Evolutionary conservation across 2,113 vertebrate genomes (phyloP).

Genomic region (Zosterops japonicus): DNA sequence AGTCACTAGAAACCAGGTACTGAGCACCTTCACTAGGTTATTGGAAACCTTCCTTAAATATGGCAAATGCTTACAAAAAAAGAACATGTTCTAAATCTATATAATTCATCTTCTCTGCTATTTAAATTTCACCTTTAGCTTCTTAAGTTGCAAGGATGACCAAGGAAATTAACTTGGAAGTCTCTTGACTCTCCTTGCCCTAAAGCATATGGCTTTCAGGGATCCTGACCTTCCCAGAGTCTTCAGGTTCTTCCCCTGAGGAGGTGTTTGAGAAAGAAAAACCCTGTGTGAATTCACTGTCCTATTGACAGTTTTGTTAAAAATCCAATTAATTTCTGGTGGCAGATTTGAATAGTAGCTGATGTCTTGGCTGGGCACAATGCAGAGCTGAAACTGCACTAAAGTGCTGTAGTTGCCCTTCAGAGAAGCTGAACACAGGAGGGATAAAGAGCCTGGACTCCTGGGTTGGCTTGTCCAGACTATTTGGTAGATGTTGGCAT

Average conservation of each 20-base stretch:
- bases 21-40: neutral
- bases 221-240: neutral
- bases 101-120: neutral
- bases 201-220: neutral
- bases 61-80: neutral
- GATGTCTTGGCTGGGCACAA: neutral
- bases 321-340: neutral
- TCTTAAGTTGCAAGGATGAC: neutral
- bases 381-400: neutral
- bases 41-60: neutral
- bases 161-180: neutral
- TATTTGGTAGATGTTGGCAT: neutral
- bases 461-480: neutral
- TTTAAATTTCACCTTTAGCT: neutral
- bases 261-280: neutral
- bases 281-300: neutral
- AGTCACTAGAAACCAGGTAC: neutral
- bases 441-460: neutral
- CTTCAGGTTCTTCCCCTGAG: neutral
- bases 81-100: neutral
- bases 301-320: neutral
- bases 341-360: neutral
- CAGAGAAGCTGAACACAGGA: accelerated
- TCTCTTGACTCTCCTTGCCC: neutral
- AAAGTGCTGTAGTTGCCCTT: neutral